Base-by-base conservation (phyloP, 1,140 invertebrate species). In the Rhagoletis pomonella region DNA sequence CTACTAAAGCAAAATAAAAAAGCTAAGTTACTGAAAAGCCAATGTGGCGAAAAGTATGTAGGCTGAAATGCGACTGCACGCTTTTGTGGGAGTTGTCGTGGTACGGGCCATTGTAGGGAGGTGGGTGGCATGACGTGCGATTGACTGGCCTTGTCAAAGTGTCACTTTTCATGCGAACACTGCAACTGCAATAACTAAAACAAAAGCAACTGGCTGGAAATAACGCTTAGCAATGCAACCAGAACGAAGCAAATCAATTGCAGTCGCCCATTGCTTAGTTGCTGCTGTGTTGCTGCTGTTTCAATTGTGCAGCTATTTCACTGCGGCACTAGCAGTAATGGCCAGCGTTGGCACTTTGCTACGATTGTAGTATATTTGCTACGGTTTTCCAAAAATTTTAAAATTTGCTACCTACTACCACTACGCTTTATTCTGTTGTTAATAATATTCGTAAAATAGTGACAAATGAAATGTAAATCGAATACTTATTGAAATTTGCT, bases 141-240 rank as follows among this genome's bases (percentile, higher is more conserved):
- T 81, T 42, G 47, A n/a, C n/a, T 81, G 47, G 73, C 73, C 73
- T 85, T 29, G 84, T 60, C 84, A 62, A 85, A 85, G 58, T 60
- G 58, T 85, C 84, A 85, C 39, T 85, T 85, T 85, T 85, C 84
- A 19, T 85, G 84, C 58, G 58, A 42, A 85, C 84, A 62, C 10
- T 42, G 59, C 84, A 85, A 85, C 29, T 60, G 59, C 39, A 85
- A 19, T 47, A 50, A 73, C 2, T 4, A n/a, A 73, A 17, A 47
- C 5, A 44, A 58, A 19, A 19, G 29, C 29, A 81, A 55, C 19
- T 50, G 29, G 6, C 47, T 10, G 5, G 12, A 73, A 73, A 44
- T 73, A 44, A 47, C 42, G 67, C 14, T 73, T 47, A 44, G 4
- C 14, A 39, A 55, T 47, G 42, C 73, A 81, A 55, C 10, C 47